Conservation (phyloP, 2,113 vertebrate species). For the Argyrosomus japonicus region DNA sequence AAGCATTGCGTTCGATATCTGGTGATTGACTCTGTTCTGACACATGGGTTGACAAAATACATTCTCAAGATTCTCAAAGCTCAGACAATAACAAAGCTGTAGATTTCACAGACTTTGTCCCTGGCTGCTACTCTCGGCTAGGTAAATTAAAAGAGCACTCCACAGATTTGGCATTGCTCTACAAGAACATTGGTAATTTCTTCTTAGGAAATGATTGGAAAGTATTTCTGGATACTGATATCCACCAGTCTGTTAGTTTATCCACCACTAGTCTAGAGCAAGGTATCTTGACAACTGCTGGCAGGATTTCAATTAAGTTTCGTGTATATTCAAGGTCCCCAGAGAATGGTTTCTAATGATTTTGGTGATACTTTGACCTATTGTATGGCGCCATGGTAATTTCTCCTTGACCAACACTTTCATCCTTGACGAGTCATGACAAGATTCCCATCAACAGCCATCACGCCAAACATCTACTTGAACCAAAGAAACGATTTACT, state of each 20-base stretch:
- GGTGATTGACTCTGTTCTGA: background rate
- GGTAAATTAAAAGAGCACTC: too few relatives aligned
- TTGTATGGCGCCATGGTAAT: background rate
- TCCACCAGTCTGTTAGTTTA: background rate
- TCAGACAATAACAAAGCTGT: background rate
- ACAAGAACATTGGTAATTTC: background rate
- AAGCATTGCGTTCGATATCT: background rate
- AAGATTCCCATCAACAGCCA: background rate
- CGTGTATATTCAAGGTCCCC: background rate
- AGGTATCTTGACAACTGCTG: background rate
- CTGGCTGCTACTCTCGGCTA: too few relatives aligned
- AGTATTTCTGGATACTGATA: background rate
- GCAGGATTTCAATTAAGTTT: background rate
- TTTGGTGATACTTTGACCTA: conserved; percentile 5
- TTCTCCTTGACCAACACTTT: too few relatives aligned
- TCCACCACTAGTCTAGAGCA: background rate
- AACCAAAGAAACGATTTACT: background rate
- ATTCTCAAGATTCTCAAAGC: background rate
- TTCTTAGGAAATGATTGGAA: background rate
- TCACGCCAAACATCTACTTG: background rate
- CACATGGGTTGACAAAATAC: background rate
- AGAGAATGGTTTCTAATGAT: background rate
- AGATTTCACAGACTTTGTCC: too few relatives aligned
- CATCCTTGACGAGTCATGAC: background rate
- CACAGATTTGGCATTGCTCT: too few relatives aligned